phyloP scores from a whole-genome alignment of 2,888 invertebrate species.

The Aproaerema taeniolella region DNA sequence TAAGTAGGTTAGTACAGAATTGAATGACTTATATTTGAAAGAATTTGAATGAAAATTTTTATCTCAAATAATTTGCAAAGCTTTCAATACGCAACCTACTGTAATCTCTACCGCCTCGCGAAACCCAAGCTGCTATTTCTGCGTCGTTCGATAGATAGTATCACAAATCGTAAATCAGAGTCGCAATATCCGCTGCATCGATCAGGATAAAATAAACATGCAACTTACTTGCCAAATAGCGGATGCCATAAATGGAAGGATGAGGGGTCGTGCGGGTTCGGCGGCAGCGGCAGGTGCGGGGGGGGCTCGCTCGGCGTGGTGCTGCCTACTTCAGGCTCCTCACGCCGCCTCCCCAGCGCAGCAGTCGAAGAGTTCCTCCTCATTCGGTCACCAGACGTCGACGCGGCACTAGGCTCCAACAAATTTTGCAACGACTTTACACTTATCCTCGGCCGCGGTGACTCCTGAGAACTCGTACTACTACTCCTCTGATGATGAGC shows the following conservation, averaged over 20 bases:
- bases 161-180: too few relatives aligned
- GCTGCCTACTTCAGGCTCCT: conserved; percentile 81
- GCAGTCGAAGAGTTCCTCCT: conserved; percentile 28
- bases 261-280: conserved; percentile 68
- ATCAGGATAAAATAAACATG: conserved; percentile 14
- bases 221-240: conserved; percentile 88
- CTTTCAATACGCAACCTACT: too few relatives aligned
- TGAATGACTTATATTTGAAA: too few relatives aligned
- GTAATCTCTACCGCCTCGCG: too few relatives aligned
- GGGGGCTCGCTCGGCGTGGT: conserved; percentile 77
- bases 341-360: conserved; percentile 61
- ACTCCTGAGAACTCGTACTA: conserved; percentile 51
- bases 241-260: conserved; percentile 90
- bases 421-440: conserved; percentile 80
- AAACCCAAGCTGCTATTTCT: background rate
- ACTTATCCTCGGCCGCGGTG: conserved; percentile 77
- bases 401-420: conserved; percentile 71
- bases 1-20: too few relatives aligned
- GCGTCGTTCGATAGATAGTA: too few relatives aligned
- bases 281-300: conserved; percentile 40
- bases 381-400: conserved; percentile 37
- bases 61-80: too few relatives aligned
- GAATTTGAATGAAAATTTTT: too few relatives aligned
- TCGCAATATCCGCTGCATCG: conserved; percentile 3
- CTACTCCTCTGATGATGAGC: conserved; percentile 42